Percentiles rank a stretch among this genome's conserved stretches.
Evolutionary conservation across 2,797 vertebrate genomes (phyloP).

Genomic region (Chaetodon trifasciatus): DNA sequence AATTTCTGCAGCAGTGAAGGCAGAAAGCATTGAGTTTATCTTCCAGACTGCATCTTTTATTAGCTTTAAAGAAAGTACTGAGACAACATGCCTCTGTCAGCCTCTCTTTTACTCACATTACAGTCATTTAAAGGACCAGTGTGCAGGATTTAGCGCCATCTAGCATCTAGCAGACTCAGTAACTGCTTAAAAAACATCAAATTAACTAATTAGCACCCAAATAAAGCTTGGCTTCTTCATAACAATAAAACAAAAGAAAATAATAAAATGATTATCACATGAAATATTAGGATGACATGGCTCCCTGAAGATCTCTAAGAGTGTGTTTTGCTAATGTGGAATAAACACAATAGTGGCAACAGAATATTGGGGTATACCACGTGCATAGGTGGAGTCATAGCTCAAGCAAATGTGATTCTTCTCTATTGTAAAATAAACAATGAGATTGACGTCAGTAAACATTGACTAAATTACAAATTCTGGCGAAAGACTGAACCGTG

Average conservation of each 20-base stretch:
- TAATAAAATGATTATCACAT: not conserved
- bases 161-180: no score
- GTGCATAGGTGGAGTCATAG: not conserved
- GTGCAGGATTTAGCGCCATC: no score
- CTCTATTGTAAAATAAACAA: not conserved
- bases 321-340: not conserved
- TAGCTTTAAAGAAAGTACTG: not conserved
- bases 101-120: no score
- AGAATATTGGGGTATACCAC: not conserved
- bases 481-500: not conserved
- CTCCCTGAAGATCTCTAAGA: not conserved
- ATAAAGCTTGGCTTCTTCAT: no score
- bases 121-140: no score
- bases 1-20: not conserved
- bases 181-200: no score
- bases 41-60: not conserved
- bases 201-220: no score
- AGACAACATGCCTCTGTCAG: not conserved
- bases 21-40: not conserved
- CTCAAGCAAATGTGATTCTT: not conserved
- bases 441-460: slow-evolving; percentile 3
- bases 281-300: not conserved
- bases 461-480: not conserved
- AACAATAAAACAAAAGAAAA: no score
- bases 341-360: not conserved